Percentiles rank a stretch among this genome's conserved stretches.
phyloP scores from a whole-genome alignment of 2,888 invertebrate genomes.

The Trichogramma dendrolimi region DNA sequence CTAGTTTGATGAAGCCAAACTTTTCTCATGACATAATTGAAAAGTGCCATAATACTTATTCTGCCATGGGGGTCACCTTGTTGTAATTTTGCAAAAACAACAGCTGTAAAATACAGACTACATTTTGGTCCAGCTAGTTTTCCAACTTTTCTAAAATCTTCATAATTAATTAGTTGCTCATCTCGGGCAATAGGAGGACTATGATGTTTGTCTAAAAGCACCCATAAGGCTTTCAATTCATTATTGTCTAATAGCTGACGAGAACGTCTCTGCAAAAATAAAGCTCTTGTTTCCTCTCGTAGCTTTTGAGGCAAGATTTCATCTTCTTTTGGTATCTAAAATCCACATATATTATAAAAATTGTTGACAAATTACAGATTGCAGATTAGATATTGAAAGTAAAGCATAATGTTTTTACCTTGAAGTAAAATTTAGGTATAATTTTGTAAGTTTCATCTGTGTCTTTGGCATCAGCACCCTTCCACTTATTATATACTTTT shows the following conservation, averaged over 20 bases:
- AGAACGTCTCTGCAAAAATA: slow-evolving; percentile 81
- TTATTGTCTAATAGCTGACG: slow-evolving; percentile 80
- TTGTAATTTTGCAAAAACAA: slow-evolving; percentile 82
- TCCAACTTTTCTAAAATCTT: slow-evolving; percentile 77
- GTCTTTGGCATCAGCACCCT: slow-evolving; percentile 54
- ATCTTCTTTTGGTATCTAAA: slow-evolving; percentile 66
- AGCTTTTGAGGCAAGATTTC: slow-evolving; percentile 76
- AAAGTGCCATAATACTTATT: slow-evolving; percentile 83
- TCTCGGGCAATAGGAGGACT: slow-evolving; percentile 69
- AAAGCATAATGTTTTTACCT: slow-evolving; percentile 42
- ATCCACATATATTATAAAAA: slow-evolving; percentile 1
- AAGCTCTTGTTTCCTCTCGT: slow-evolving; percentile 82
- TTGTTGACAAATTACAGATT: background rate
- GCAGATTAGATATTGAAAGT: background rate
- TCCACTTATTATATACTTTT: slow-evolving; percentile 54
- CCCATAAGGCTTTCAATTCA: slow-evolving; percentile 82
- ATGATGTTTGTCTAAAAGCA: slow-evolving; percentile 75
- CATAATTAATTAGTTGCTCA: slow-evolving; percentile 80
- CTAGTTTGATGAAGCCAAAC: slow-evolving; percentile 94
- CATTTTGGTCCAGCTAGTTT: slow-evolving; percentile 72
- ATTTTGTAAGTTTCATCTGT: slow-evolving; percentile 56
- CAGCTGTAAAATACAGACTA: slow-evolving; percentile 75
- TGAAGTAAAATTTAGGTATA: slow-evolving; percentile 73
- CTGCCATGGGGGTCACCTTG: slow-evolving; percentile 81
- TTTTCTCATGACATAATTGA: slow-evolving; percentile 92